Percentiles rank a stretch among this genome's conserved stretches.
These are phyloP conservation scores for Caenorhabditis zanzibari DNA, from an alignment of 2,888 invertebrate genomes.

Conservation along the genomic window DNA sequence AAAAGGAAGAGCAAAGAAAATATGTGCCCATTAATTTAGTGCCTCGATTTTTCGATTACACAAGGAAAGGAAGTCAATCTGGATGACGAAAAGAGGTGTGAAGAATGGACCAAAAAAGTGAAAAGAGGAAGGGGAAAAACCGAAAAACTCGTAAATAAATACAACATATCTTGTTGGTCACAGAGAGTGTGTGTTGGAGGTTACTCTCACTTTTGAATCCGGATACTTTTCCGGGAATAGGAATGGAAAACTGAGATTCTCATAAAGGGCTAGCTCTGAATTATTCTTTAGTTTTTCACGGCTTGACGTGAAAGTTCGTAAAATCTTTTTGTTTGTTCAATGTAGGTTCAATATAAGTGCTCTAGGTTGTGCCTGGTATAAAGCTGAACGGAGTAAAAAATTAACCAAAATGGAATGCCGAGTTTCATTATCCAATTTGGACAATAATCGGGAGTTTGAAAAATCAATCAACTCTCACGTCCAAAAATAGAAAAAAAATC, in stretches of 20 bases:
- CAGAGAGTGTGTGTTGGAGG: slow-evolving; percentile 19
- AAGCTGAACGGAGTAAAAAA: too few relatives aligned
- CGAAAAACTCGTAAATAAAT: slow-evolving; percentile 50
- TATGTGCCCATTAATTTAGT: slow-evolving; percentile 53
- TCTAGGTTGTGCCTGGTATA: too few relatives aligned
- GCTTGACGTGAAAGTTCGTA: too few relatives aligned
- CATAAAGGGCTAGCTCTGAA: not conserved
- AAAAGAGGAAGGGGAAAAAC: slow-evolving; percentile 40
- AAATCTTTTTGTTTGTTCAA: too few relatives aligned
- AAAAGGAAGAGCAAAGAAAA: slow-evolving; percentile 15
- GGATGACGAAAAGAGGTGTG: slow-evolving; percentile 50
- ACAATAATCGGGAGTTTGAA: too few relatives aligned
- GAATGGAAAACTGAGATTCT: slow-evolving; percentile 27
- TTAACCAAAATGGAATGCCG: too few relatives aligned
- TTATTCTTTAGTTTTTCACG: slow-evolving; percentile 1
- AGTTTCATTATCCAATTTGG: too few relatives aligned
- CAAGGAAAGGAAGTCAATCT: slow-evolving; percentile 38
- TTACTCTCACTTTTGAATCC: slow-evolving; percentile 38
- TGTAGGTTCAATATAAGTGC: too few relatives aligned
- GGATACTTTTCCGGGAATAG: slow-evolving; percentile 46
- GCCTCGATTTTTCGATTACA: slow-evolving; percentile 46
- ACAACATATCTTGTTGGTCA: slow-evolving; percentile 31
- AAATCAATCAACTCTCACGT: not conserved
- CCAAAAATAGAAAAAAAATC: slow-evolving; percentile 42
- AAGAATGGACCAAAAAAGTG: slow-evolving; percentile 35